These are phyloP conservation scores for Ectropis grisescens DNA, from an alignment of 1,140 invertebrate genomes.

Conservation along the genomic window DNA sequence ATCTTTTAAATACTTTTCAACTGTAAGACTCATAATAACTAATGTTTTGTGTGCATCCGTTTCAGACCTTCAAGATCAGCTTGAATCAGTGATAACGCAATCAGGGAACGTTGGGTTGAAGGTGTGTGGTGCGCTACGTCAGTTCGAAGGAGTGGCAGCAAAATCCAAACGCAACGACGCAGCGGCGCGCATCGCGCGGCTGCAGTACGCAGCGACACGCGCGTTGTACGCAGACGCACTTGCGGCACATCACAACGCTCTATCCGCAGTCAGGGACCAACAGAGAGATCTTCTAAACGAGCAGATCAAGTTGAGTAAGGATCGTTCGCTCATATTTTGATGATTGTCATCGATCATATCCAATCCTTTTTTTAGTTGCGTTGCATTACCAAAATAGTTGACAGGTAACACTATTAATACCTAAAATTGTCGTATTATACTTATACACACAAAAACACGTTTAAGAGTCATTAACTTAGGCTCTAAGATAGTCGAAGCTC, in stretches of 20 bases:
- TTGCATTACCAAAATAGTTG: too few relatives aligned
- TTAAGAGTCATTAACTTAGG: too few relatives aligned
- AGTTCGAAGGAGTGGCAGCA: constrained; percentile 35
- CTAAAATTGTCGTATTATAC: too few relatives aligned
- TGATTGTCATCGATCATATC: too few relatives aligned
- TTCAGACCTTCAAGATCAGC: constrained; percentile 72
- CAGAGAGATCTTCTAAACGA: constrained; percentile 81
- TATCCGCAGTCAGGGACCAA: constrained; percentile 69
- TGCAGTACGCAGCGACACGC: constrained; percentile 67
- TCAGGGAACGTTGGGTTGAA: constrained; percentile 42
- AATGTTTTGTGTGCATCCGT: too few relatives aligned
- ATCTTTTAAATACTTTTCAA: too few relatives aligned
- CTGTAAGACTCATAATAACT: too few relatives aligned
- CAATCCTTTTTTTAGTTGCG: too few relatives aligned
- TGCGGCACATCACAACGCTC: constrained; percentile 80
- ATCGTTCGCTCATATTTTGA: neutral
- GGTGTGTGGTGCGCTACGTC: constrained; percentile 50
- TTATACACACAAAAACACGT: too few relatives aligned
- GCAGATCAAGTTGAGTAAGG: constrained; percentile 80
- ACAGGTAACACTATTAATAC: too few relatives aligned
- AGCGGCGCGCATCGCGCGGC: constrained; percentile 52
- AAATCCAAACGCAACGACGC: constrained; percentile 26
- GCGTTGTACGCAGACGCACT: constrained; percentile 73
- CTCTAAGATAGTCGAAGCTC: too few relatives aligned
- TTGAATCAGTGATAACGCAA: constrained; percentile 55